Conservation (phyloP, 2,113 vertebrate species). For the Turnix velox region DNA sequence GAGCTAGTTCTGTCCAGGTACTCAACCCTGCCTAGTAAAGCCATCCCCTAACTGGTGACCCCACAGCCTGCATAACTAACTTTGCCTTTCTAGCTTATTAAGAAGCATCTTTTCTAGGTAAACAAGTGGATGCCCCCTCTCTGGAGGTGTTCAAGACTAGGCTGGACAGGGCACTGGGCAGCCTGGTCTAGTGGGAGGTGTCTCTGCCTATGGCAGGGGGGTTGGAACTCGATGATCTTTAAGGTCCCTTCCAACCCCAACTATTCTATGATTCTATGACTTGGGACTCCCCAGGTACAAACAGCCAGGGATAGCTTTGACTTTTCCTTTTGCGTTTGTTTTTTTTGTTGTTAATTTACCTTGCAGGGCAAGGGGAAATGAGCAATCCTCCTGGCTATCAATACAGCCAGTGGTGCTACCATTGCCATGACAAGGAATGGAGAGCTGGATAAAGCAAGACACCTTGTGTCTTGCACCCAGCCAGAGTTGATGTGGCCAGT, state of each 20-base stretch:
- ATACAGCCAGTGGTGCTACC: constrained; percentile 30
- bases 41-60: not conserved
- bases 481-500: not conserved
- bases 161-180: too few species aligned
- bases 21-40: not conserved
- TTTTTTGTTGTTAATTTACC: constrained; percentile 80
- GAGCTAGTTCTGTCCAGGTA: not conserved
- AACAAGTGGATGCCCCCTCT: too few species aligned
- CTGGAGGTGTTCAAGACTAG: too few species aligned
- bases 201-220: too few species aligned
- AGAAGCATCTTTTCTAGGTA: constrained; percentile 74
- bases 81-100: constrained; percentile 69
- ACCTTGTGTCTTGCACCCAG: not conserved
- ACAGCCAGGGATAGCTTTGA: constrained; percentile 76
- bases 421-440: not conserved
- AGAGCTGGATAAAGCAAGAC: constrained; percentile 12
- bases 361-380: constrained; percentile 71
- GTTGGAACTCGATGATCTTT: too few species aligned
- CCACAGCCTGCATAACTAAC: constrained; percentile 44
- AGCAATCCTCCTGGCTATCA: constrained; percentile 76
- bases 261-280: too few species aligned
- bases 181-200: too few species aligned
- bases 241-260: too few species aligned
- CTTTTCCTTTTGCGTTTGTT: constrained; percentile 78
- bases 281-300: constrained; percentile 70